A percentile compares a stretch with the other conserved stretches of the same genome.
Conservation (phyloP, 2,797 vertebrate genomes). For the Picus viridis region DNA sequence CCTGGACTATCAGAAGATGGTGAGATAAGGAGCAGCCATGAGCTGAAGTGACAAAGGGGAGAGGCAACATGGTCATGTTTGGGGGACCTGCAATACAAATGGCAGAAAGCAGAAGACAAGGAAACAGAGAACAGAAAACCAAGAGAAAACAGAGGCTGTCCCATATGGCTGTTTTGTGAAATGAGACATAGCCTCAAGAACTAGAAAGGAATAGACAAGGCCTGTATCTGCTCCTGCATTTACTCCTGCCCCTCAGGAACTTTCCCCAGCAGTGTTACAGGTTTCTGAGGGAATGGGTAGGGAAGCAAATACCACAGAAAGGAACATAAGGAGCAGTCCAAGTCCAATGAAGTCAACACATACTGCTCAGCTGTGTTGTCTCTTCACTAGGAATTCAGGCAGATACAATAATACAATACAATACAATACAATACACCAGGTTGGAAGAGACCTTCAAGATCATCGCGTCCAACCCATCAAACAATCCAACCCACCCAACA, state of each 20-base stretch:
- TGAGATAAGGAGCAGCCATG: background rate
- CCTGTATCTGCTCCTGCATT: background rate
- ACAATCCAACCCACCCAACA: no score
- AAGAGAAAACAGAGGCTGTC: background rate
- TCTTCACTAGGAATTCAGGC: background rate
- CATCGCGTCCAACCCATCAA: no score
- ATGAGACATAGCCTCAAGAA: background rate
- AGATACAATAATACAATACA: no score
- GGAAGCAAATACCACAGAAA: background rate
- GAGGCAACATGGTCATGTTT: accelerated
- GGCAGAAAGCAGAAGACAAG: background rate
- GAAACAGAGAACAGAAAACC: no score
- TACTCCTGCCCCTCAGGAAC: background rate
- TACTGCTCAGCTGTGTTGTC: background rate
- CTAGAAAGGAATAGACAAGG: background rate
- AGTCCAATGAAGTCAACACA: background rate
- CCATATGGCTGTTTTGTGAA: background rate
- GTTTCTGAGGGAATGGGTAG: background rate
- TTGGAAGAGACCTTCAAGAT: no score
- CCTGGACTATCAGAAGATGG: background rate
- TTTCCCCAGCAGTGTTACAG: background rate
- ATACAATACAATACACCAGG: no score
- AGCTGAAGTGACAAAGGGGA: background rate
- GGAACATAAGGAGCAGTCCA: background rate
- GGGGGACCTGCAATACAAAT: background rate